Evolutionary conservation across 2,113 vertebrate genomes (phyloP).

Genomic region (Neomonachus schauinslandi): DNA sequence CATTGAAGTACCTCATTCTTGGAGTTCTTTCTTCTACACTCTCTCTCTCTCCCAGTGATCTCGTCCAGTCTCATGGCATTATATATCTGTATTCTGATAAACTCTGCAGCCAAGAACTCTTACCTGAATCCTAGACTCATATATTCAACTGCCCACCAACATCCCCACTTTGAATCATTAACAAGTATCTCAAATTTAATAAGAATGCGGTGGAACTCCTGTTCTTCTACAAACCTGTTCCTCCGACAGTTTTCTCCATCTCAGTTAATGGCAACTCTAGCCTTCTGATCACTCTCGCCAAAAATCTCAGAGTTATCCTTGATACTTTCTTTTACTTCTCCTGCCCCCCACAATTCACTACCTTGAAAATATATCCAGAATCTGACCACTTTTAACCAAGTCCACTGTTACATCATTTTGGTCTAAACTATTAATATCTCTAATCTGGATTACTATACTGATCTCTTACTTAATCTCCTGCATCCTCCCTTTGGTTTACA

Average conservation of each 20-base stretch:
- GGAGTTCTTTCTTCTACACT: neutral
- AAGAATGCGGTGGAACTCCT: neutral
- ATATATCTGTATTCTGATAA: neutral
- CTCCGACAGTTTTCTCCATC: slow-evolving; percentile 8
- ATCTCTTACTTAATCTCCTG: neutral
- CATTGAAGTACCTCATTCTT: neutral
- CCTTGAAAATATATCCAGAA: neutral
- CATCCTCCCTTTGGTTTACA: neutral
- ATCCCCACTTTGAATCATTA: neutral
- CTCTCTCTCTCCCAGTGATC: neutral
- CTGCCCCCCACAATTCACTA: neutral
- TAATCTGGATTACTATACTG: neutral
- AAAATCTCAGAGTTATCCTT: neutral
- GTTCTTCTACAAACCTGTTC: neutral
- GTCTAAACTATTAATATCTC: neutral
- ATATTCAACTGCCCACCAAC: neutral
- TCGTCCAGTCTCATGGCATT: neutral
- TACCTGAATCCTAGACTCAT: neutral
- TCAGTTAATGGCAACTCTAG: neutral
- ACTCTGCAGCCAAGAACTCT: neutral
- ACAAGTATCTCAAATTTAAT: neutral
- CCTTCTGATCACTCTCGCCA: neutral
- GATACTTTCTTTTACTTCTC: neutral
- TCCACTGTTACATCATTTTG: neutral
- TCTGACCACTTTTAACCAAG: neutral